Evolutionary conservation across 2,888 invertebrate species (phyloP).

Genomic region (Synanthedon andrenaeformis): DNA sequence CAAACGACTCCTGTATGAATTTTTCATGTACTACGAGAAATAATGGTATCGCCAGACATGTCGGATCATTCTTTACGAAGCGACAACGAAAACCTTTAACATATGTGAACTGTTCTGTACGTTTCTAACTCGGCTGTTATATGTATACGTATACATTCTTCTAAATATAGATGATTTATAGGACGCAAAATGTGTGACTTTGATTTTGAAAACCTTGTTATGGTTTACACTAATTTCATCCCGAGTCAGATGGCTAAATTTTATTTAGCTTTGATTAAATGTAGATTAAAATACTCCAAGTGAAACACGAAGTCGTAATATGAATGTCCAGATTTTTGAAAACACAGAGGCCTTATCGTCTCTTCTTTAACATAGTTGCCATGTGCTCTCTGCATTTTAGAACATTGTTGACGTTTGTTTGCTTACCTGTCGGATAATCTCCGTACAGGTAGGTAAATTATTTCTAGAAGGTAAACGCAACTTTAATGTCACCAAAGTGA

Average conservation of each 20-base stretch:
- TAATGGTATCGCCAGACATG: constrained; percentile 60
- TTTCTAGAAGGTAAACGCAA: constrained; percentile 10
- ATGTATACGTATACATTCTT: not conserved
- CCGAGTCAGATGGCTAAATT: too few species aligned
- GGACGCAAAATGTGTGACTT: too few species aligned
- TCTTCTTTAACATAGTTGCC: constrained; percentile 62
- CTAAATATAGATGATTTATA: too few species aligned
- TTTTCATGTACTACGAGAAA: constrained; percentile 61
- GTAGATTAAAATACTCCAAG: too few species aligned
- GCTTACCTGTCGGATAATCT: constrained; percentile 54
- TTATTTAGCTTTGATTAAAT: too few species aligned
- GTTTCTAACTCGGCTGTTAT: not conserved
- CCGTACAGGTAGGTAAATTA: constrained; percentile 32
- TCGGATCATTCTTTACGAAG: constrained; percentile 67
- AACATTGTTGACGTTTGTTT: constrained; percentile 53
- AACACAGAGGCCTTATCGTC: constrained; percentile 65
- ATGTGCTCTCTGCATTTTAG: constrained; percentile 33
- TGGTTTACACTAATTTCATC: too few species aligned
- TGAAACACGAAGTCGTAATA: too few species aligned
- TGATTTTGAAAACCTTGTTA: too few species aligned
- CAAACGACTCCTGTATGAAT: constrained; percentile 57
- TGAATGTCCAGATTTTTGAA: too few species aligned
- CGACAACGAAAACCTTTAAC: constrained; percentile 55
- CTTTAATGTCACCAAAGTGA: constrained; percentile 36
- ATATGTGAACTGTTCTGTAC: constrained; percentile 40